These are phyloP conservation scores for Lophius americanus DNA, from an alignment of 2,797 vertebrate species.

Conservation along the genomic window DNA sequence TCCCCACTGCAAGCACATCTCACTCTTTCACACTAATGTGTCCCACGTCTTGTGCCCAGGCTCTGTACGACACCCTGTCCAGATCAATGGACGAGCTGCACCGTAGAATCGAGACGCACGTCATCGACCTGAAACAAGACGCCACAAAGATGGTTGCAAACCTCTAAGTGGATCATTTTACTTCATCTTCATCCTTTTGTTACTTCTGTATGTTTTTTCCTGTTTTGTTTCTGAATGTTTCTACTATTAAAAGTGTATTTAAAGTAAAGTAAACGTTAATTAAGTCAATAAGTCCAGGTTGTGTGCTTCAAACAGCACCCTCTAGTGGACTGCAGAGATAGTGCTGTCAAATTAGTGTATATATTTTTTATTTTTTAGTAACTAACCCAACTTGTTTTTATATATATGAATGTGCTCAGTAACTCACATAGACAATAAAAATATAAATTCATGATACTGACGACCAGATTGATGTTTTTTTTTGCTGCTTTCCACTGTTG, in stretches of 20 bases:
- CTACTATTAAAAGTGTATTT: too few relatives aligned
- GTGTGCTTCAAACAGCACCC: background rate
- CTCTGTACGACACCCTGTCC: constrained; percentile 70
- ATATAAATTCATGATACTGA: too few relatives aligned
- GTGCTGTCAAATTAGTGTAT: too few relatives aligned
- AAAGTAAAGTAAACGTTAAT: background rate
- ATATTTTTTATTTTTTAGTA: too few relatives aligned
- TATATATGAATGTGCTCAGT: too few relatives aligned
- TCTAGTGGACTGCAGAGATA: too few relatives aligned
- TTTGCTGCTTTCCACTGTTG: too few relatives aligned
- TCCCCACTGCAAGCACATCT: background rate
- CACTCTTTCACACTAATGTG: background rate
- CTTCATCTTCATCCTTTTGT: background rate
- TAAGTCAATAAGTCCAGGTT: background rate
- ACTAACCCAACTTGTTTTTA: too few relatives aligned
- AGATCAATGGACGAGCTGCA: constrained; percentile 72
- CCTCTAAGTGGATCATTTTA: constrained; percentile 29
- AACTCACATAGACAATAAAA: too few relatives aligned
- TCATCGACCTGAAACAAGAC: constrained; percentile 60
- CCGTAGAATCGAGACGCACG: constrained; percentile 62
- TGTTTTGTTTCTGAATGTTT: background rate
- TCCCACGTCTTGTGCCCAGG: constrained; percentile 47
- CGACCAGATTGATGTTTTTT: too few relatives aligned
- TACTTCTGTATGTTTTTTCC: background rate
- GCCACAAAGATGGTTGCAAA: constrained; percentile 57